Evolutionary conservation across 1,140 invertebrate genomes (phyloP).

Genomic region (Dinothrombium tinctorium): DNA sequence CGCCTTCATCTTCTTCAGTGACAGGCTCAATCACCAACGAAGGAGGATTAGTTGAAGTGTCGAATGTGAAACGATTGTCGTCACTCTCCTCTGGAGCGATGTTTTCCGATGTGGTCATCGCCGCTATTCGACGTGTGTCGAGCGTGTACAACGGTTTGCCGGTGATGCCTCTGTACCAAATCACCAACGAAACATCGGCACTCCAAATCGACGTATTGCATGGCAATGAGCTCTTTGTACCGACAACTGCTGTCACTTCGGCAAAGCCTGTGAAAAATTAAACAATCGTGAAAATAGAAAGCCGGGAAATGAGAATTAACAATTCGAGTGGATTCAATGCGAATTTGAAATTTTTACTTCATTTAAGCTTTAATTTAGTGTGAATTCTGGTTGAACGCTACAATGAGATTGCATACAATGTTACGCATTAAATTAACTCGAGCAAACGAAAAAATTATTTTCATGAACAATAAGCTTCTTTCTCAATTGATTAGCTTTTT

Average conservation of each 20-base stretch:
- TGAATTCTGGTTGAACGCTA: no score
- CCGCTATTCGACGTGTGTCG: conserved; percentile 8
- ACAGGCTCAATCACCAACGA: conserved; percentile 49
- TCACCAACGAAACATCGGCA: conserved; percentile 46
- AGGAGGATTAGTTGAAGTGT: conserved; percentile 23
- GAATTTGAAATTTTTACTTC: no score
- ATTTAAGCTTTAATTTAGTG: no score
- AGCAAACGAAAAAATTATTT: no score
- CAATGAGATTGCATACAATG: no score
- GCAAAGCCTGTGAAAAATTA: conserved; percentile 11
- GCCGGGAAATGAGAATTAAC: no score
- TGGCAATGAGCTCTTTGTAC: conserved; percentile 43
- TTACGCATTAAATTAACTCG: no score
- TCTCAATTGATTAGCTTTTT: no score
- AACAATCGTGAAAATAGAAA: no score
- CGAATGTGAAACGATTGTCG: conserved; percentile 5
- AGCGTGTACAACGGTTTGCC: conserved; percentile 21
- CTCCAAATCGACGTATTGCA: conserved; percentile 46
- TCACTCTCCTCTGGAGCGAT: not conserved
- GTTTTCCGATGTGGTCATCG: not conserved
- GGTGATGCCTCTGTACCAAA: conserved; percentile 48
- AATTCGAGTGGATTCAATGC: no score
- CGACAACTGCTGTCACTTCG: conserved; percentile 32
- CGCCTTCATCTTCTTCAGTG: conserved; percentile 46
- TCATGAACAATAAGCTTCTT: no score